These are phyloP conservation scores for Melanotaenia nigrans DNA, from an alignment of 2,797 vertebrate species.

Conservation along the genomic window DNA sequence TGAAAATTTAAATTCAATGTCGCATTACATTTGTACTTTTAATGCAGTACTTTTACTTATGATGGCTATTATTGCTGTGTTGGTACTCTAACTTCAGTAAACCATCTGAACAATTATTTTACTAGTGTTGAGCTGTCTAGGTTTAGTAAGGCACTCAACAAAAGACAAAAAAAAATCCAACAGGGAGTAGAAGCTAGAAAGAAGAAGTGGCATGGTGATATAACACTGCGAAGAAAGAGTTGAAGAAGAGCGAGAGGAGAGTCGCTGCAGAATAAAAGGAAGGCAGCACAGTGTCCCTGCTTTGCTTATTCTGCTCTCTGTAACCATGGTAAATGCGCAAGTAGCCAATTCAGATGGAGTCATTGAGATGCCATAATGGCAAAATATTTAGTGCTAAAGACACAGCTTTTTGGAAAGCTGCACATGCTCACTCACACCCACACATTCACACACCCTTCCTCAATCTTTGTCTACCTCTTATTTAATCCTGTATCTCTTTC, in stretches of 20 bases:
- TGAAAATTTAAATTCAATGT: neutral
- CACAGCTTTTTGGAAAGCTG: conserved; percentile 37
- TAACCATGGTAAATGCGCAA: conserved; percentile 76
- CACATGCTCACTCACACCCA: conserved; percentile 22
- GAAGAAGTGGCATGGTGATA: conserved; percentile 52
- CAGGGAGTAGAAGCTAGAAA: conserved; percentile 46
- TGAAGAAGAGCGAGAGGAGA: conserved; percentile 29
- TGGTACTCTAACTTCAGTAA: neutral
- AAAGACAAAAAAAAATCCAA: conserved; percentile 36
- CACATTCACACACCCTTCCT: conserved; percentile 12
- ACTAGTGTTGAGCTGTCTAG: neutral
- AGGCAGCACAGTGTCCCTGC: conserved; percentile 42
- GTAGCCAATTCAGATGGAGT: conserved; percentile 63
- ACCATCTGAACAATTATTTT: neutral
- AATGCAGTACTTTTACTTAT: neutral
- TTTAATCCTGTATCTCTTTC: conserved; percentile 39
- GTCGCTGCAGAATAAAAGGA: conserved; percentile 40
- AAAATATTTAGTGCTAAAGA: conserved; percentile 69
- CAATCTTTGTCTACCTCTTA: conserved; percentile 32
- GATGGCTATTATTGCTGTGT: neutral
- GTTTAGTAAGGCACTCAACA: conserved; percentile 32
- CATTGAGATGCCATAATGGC: conserved; percentile 59
- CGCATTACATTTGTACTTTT: neutral
- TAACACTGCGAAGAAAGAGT: conserved; percentile 50
- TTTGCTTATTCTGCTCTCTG: conserved; percentile 46